A percentile compares a stretch with the other conserved stretches of the same genome.
These are phyloP conservation scores for Mnemiopsis leidyi DNA, from an alignment of 37 sponge, comb jelly and placozoan species.

Conservation along the genomic window DNA sequence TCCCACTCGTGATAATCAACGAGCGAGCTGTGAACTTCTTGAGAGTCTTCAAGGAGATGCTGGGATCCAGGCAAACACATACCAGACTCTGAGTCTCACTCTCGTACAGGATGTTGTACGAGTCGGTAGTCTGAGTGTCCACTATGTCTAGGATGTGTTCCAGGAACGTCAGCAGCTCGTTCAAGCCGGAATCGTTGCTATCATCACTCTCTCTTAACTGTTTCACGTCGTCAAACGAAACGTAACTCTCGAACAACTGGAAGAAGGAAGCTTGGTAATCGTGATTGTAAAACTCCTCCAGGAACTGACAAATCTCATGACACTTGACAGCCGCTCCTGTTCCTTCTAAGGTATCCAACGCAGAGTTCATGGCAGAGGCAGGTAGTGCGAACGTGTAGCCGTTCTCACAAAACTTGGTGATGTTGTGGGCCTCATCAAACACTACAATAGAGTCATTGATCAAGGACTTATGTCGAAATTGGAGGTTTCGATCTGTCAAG, in stretches of 20 bases:
- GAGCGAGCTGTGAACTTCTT: slow-evolving; percentile 44
- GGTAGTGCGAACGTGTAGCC: slow-evolving; percentile 41
- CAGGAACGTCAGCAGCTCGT: slow-evolving; percentile 13
- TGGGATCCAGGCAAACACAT: slow-evolving; percentile 39
- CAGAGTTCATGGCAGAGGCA: not conserved
- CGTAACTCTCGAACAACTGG: slow-evolving; percentile 30
- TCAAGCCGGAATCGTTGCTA: not conserved
- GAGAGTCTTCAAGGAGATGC: slow-evolving; percentile 6
- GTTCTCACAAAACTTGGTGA: slow-evolving; percentile 28
- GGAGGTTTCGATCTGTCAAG: slow-evolving; percentile 32
- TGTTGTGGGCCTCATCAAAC: slow-evolving; percentile 65
- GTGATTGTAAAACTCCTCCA: not conserved
- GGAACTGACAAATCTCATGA: not conserved
- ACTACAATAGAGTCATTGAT: slow-evolving; percentile 4
- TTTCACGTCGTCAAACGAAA: not conserved
- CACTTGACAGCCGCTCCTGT: not conserved
- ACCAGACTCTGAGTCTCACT: not conserved
- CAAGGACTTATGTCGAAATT: not conserved
- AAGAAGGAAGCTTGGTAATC: slow-evolving; percentile 20
- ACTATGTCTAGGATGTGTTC: slow-evolving; percentile 16
- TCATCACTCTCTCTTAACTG: not conserved
- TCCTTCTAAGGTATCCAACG: not conserved
- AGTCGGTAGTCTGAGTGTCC: not conserved
- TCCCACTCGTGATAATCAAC: slow-evolving; percentile 93
- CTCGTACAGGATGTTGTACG: slow-evolving; percentile 16